phyloP scores from a whole-genome alignment of 1,140 invertebrate species.

The Drosophila trapezifrons region DNA sequence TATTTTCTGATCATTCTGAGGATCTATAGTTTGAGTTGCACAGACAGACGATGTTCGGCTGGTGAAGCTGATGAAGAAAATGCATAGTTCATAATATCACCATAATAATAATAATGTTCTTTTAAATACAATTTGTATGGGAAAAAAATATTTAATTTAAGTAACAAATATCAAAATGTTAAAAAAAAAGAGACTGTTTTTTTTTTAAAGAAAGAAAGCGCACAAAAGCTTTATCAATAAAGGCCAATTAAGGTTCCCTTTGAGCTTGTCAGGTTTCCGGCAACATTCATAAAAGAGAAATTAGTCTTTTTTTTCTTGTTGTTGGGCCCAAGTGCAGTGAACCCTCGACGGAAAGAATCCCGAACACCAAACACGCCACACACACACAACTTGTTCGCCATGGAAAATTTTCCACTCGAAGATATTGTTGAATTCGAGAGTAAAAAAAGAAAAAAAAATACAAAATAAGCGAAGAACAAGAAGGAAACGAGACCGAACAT shows the following conservation, averaged over 20 bases:
- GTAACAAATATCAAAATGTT: neutral
- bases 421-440: constrained; percentile 52
- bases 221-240: constrained; percentile 45
- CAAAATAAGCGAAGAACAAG: constrained; percentile 7
- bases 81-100: too few relatives aligned
- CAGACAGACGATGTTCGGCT: too few relatives aligned
- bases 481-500: constrained; percentile 15
- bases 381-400: constrained; percentile 23
- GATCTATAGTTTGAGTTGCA: too few relatives aligned
- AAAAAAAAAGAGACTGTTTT: neutral
- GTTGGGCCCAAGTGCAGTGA: constrained; percentile 32
- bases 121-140: too few relatives aligned
- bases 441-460: constrained; percentile 22
- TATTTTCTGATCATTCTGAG: too few relatives aligned
- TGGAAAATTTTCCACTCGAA: constrained; percentile 73
- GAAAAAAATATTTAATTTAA: neutral
- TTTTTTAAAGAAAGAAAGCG: constrained; percentile 6
- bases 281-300: constrained; percentile 51
- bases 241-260: constrained; percentile 43
- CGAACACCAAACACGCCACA: neutral
- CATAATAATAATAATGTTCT: too few relatives aligned
- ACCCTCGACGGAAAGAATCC: constrained; percentile 23
- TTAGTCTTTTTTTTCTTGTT: constrained; percentile 2
- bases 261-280: constrained; percentile 40
- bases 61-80: too few relatives aligned